Percentiles rank a stretch among this genome's conserved stretches.
Evolutionary conservation across 2,797 vertebrate species (phyloP).

Genomic region (Limosa lapponica): DNA sequence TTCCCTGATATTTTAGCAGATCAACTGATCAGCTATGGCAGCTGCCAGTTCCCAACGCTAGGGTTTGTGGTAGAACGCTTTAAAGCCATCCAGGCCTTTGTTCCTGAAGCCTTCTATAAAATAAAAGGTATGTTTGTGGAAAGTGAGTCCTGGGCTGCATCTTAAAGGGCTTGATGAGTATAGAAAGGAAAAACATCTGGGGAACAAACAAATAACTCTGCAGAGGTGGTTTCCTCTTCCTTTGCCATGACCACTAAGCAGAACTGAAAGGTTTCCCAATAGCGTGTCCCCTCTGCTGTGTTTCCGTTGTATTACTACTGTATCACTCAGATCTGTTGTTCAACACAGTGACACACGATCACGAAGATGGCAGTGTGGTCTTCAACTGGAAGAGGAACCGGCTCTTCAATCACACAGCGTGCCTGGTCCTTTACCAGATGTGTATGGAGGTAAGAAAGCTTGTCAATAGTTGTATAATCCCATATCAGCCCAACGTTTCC

Average conservation of each 20-base stretch:
- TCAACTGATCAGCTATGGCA: conserved; percentile 97
- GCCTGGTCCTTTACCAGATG: conserved; percentile 96
- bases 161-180: not conserved
- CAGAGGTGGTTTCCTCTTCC: not conserved
- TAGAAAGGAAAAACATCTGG: not conserved
- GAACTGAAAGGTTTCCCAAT: not conserved
- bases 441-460: conserved; percentile 92
- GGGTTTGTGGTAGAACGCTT: conserved; percentile 98
- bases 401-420: conserved; percentile 94
- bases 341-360: conserved; percentile 87
- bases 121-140: conserved; percentile 86
- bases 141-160: not conserved
- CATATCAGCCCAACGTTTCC: not conserved
- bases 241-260: not conserved
- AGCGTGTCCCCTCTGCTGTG: not conserved
- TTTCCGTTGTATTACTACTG: not conserved
- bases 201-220: not conserved
- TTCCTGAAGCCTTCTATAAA: conserved; percentile 94
- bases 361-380: conserved; percentile 86
- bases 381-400: conserved; percentile 97
- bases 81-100: conserved; percentile 97
- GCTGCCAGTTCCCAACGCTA: conserved; percentile 97
- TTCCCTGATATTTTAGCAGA: conserved; percentile 92
- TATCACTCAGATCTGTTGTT: not conserved
- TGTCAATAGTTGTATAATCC: not conserved